These are phyloP conservation scores for Dynastes tityus DNA, from an alignment of 2,888 invertebrate species.

Conservation along the genomic window DNA sequence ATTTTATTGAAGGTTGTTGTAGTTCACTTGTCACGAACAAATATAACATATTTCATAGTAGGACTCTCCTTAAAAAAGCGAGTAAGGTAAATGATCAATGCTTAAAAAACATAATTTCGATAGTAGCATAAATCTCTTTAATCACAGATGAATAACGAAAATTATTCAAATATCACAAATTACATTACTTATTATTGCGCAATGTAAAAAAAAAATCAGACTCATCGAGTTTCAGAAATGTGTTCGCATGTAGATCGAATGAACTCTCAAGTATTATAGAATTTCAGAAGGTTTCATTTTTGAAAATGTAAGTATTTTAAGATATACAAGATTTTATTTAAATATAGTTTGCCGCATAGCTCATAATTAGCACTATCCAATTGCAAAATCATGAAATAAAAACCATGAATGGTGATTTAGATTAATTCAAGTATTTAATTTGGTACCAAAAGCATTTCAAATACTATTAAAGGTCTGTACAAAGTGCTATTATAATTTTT, in stretches of 20 bases:
- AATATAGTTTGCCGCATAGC: slow-evolving; percentile 27
- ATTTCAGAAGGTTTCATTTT: background rate
- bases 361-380: background rate
- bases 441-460: too few species aligned
- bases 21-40: background rate
- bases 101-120: slow-evolving; percentile 18
- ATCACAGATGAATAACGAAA: slow-evolving; percentile 34
- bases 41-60: too few species aligned
- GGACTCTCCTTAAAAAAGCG: too few species aligned
- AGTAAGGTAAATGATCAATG: background rate
- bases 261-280: background rate
- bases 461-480: too few species aligned
- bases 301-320: background rate
- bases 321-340: background rate
- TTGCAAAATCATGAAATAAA: background rate
- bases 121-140: slow-evolving; percentile 11
- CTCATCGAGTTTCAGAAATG: slow-evolving; percentile 9
- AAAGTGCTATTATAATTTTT: too few species aligned
- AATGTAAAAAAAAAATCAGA: slow-evolving; percentile 2
- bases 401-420: background rate
- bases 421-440: too few species aligned
- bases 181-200: slow-evolving; percentile 15
- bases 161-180: slow-evolving; percentile 36
- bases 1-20: background rate
- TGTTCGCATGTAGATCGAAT: background rate